phyloP scores from a whole-genome alignment of 2,888 invertebrate species.

The Hyppa rectilinea region DNA sequence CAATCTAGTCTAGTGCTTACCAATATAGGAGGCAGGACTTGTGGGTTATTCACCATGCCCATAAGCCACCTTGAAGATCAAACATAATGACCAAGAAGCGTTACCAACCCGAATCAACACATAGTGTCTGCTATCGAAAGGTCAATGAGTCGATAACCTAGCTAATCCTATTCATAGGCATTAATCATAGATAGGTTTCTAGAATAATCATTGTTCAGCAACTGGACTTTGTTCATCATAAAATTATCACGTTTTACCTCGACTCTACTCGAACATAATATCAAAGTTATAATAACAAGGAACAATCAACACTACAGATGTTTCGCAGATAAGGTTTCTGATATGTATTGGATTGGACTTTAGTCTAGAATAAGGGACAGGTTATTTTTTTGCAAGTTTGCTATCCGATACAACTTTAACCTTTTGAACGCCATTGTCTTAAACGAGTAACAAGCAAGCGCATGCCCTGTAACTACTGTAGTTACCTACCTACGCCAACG shows the following conservation, averaged over 20 bases:
- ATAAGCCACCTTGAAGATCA: background rate
- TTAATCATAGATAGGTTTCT: constrained; percentile 45
- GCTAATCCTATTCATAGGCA: constrained; percentile 41
- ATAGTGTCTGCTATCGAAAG: constrained; percentile 23
- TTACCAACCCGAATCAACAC: constrained; percentile 19
- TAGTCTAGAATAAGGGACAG: background rate
- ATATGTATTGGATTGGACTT: constrained; percentile 31
- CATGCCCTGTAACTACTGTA: no score
- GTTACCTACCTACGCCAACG: no score
- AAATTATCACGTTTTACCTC: constrained; percentile 31
- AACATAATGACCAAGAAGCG: background rate
- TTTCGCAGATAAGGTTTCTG: background rate
- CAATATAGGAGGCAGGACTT: background rate
- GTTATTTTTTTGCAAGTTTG: background rate
- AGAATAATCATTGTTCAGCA: constrained; percentile 42
- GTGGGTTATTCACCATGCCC: background rate
- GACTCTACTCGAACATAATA: constrained; percentile 6
- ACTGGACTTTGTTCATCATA: constrained; percentile 40
- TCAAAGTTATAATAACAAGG: constrained; percentile 15
- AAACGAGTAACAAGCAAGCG: no score
- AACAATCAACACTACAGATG: constrained; percentile 14
- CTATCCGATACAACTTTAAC: background rate
- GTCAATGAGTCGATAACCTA: constrained; percentile 43
- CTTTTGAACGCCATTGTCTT: no score
- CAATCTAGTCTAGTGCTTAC: background rate